These are phyloP conservation scores for Streptopelia turtur DNA, from an alignment of 2,797 vertebrate species.

Conservation along the genomic window DNA sequence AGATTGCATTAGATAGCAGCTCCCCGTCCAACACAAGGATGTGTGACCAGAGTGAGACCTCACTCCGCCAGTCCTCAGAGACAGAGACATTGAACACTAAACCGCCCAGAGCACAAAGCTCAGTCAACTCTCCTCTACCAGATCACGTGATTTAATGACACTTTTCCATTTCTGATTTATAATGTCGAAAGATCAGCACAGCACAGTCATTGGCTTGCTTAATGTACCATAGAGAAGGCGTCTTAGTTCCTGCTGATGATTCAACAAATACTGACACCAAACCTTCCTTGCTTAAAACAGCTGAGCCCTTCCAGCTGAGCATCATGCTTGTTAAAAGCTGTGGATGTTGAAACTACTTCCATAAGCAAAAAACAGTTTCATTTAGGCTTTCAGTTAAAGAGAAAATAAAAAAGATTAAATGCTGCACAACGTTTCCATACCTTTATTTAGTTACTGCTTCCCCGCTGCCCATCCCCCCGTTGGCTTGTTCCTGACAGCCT, in stretches of 20 bases:
- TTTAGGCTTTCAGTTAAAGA: not conserved
- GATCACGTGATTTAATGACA: not conserved
- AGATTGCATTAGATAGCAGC: accelerated
- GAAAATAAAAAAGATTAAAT: not conserved
- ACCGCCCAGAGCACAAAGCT: not conserved
- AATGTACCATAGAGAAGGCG: not conserved
- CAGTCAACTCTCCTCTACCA: not conserved
- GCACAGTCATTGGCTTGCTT: not conserved
- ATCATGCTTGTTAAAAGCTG: not conserved
- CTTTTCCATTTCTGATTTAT: not conserved
- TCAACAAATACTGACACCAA: not conserved
- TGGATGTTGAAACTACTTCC: not conserved
- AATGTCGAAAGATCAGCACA: not conserved
- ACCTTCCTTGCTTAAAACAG: not conserved
- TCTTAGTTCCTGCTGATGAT: not conserved
- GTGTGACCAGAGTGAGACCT: not conserved
- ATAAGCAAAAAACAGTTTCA: not conserved
- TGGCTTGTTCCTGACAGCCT: not conserved
- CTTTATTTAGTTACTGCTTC: not conserved
- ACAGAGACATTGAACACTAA: accelerated
- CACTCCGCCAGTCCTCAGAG: accelerated
- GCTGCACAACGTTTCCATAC: not conserved
- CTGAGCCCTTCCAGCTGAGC: not conserved
- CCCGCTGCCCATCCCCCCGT: not conserved
- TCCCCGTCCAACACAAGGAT: not conserved